Base-by-base conservation (phyloP, 1,140 invertebrate genomes). In the Ectropis grisescens region DNA sequence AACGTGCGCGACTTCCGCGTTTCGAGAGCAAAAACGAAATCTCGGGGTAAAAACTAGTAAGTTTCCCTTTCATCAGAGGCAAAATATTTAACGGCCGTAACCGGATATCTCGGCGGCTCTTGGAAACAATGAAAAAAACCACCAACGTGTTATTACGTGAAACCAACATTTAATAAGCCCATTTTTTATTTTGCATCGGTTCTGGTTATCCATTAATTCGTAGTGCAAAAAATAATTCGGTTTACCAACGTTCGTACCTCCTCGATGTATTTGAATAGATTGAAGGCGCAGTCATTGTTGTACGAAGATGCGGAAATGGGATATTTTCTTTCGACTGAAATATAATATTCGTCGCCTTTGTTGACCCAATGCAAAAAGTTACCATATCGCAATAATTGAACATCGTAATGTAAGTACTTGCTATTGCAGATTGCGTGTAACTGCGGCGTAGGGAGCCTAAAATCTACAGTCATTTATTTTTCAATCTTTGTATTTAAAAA, bases 281-380 rank as follows among this genome's bases (percentile, higher is more conserved):
- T 25, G 57, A 58, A 62, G 60, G 65, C 56, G 59, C 55, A 57
- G 49, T 59, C 69, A 81, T 81, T 81, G 76, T 81, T 70, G 44
- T 59, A 50, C 53, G 67, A 76, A 76, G 74, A 81, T 81, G 69
- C 76, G 76, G 76, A 81, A 81, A 81, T 81, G 56, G 74, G 76
- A 81, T 81, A 81, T 81, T 81, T 81, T 81, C 76, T 81, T 79
- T 69, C 71, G 55, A 74, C 62, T 68, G 76, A 68, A 81, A 81
- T 75, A 79, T 81, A 72, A 81, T 79, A 81, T 81, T 79, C 50
- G 33, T 36, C 34, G 43, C 59, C 58, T 70, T 81, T 81, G 54
- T 71, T 72, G 66, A 71, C 61, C 67, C 37, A 37, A 47, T 33
- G 48, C 54, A 78, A 74, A 75, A 79, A 71, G 50, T 51, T 65